Percentiles rank a stretch among this genome's conserved stretches.
phyloP scores from a whole-genome alignment of 2,888 invertebrate genomes.

The Fissipunctia ypsillon region DNA sequence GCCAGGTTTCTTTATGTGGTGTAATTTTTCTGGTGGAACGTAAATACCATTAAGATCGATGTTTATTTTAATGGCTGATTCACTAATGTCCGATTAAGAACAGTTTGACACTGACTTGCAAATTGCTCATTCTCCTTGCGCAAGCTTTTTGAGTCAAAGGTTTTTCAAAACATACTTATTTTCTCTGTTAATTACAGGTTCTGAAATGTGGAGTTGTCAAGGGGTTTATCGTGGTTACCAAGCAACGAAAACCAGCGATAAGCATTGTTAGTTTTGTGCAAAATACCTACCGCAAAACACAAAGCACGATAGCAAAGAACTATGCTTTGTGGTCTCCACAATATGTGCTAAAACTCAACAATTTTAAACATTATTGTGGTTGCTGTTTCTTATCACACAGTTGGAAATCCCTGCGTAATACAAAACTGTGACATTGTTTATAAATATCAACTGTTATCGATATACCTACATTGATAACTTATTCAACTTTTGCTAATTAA shows the following conservation, averaged over 20 bases:
- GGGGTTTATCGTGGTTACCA: no score
- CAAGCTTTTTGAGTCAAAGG: no score
- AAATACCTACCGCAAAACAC: constrained; percentile 9
- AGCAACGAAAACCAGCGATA: not conserved
- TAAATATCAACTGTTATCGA: constrained; percentile 37
- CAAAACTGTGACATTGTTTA: constrained; percentile 41
- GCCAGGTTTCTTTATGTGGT: no score
- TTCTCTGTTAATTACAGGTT: not conserved
- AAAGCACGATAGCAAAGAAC: not conserved
- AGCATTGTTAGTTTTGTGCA: not conserved
- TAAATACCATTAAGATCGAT: no score
- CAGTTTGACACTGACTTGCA: no score
- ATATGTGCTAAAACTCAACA: constrained; percentile 22
- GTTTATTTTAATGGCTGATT: no score
- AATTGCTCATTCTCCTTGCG: no score
- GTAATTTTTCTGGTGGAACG: no score
- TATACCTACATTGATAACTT: constrained; percentile 50
- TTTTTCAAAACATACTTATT: no score
- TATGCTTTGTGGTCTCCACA: constrained; percentile 15
- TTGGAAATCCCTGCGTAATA: constrained; percentile 41
- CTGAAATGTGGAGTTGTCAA: not conserved
- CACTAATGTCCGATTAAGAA: no score
- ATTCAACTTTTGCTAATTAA: constrained; percentile 45
- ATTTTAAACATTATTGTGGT: not conserved
- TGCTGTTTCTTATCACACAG: constrained; percentile 18